Evolutionary conservation across 2,888 invertebrate genomes (phyloP), one percentile per base, ranked within the genome.

Genomic region (Gastracanthus pulcherrimus): DNA sequence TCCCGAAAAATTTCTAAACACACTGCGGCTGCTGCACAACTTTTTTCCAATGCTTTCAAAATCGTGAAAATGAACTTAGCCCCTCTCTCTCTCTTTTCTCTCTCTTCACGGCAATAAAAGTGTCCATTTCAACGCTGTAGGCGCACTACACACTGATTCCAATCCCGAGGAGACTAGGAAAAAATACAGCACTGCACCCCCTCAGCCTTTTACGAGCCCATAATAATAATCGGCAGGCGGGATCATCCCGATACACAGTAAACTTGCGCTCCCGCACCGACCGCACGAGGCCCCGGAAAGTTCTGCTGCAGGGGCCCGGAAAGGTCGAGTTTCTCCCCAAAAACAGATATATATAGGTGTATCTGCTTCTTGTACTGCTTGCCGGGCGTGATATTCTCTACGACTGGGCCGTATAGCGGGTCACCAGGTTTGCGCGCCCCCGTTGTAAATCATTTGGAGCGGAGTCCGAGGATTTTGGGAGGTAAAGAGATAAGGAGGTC

Each of bases 401-500:
- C n/a, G n/a, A n/a, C n/a, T n/a, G n/a, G n/a, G n/a, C n/a, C n/a
- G n/a, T n/a, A n/a, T n/a, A 48, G 36, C 71, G 11, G 75, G 51
- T 75, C 75, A 75, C 75, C 51, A 45, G 51, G 66, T 75, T 75
- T 62, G 45, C 45, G 62, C 45, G n/a, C 26, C 19, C n/a, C n/a
- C 9, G 51, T 38, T 16, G 51, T 75, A 75, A 75, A 75, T 75
- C 75, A 62, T 29, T 16, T 13, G 9, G 66, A 13, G 36, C 51
- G 31, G 11, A 2, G 16, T 41, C 36, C 55, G 36, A 36, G 11
- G 38, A 16, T 11, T 11, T 72, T 72, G 41, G 75, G 51, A 64
- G 66, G 75, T 19, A 48, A 23, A 34, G 7, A 75, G 75, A 75
- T 75, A 66, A 75, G 75, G 36, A 75, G 75, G 75, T 75, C 66